phyloP scores from a whole-genome alignment of 2,797 vertebrate genomes.

The Arctocebus calabarensis region DNA sequence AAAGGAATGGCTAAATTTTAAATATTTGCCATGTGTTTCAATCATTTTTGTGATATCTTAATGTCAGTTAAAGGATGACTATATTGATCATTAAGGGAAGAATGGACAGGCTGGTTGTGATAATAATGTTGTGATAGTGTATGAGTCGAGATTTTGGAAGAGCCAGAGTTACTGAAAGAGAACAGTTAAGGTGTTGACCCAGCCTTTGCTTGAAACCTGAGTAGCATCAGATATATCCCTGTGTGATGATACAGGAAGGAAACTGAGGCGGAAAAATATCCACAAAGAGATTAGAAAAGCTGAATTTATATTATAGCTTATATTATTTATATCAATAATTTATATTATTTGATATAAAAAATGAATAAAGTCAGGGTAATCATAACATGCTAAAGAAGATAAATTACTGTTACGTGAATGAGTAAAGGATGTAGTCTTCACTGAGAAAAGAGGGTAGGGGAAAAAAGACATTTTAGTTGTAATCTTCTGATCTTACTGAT shows the following conservation, averaged over 20 bases:
- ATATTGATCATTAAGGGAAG: slow-evolving; percentile 8
- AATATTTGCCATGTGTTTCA: slow-evolving; percentile 33
- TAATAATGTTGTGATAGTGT: neutral
- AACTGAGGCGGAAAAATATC: neutral
- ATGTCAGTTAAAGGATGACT: slow-evolving; percentile 13
- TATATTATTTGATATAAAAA: neutral
- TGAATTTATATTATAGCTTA: neutral
- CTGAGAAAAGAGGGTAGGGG: too few species aligned
- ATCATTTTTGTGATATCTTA: neutral
- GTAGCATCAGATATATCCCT: neutral
- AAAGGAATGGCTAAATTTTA: slow-evolving; percentile 48
- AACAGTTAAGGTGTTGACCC: neutral
- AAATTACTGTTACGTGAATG: neutral
- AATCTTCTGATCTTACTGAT: neutral
- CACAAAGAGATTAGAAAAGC: neutral
- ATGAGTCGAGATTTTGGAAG: neutral
- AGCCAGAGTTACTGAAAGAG: neutral
- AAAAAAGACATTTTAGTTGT: neutral
- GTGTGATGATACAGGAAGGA: neutral
- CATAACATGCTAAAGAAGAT: neutral
- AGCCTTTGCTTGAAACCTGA: neutral
- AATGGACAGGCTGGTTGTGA: neutral
- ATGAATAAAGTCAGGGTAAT: neutral
- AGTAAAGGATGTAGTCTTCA: slow-evolving; percentile 4
- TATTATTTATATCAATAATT: too few species aligned